These are phyloP conservation scores for Drosophila nr. fundita DNA, from an alignment of 2,888 invertebrate species.

Conservation along the genomic window DNA sequence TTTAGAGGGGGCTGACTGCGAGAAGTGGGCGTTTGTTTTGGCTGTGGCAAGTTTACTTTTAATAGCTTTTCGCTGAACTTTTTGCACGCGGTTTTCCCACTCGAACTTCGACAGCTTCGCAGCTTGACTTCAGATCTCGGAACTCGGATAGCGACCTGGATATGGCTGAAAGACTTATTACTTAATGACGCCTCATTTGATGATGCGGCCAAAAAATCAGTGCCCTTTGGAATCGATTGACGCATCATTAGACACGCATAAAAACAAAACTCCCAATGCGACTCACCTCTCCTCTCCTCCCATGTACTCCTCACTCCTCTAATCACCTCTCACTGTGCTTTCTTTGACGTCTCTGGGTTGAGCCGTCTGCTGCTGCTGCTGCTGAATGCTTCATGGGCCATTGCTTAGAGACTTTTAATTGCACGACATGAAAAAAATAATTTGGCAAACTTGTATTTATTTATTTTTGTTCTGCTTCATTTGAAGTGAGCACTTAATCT, in stretches of 20 bases:
- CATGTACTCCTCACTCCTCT: neutral
- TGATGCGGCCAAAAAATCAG: conserved; percentile 61
- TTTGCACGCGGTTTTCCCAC: conserved; percentile 21
- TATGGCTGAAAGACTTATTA: conserved; percentile 69
- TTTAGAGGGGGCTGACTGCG: conserved; percentile 1
- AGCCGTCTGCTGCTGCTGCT: conserved; percentile 18
- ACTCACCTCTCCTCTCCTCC: no score
- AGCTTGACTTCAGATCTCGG: neutral
- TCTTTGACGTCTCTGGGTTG: neutral
- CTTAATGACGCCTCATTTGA: conserved; percentile 76
- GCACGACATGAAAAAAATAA: conserved; percentile 39
- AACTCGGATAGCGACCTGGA: conserved; percentile 12
- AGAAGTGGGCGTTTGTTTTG: neutral
- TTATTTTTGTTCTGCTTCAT: neutral
- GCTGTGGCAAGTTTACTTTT: conserved; percentile 45
- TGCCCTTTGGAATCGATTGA: conserved; percentile 38
- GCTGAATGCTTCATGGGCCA: conserved; percentile 32
- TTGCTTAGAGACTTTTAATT: conserved; percentile 61
- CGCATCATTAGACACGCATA: conserved; percentile 71
- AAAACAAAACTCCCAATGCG: conserved; percentile 33
- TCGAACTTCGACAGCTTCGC: conserved; percentile 2
- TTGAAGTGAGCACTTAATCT: neutral
- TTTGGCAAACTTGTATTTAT: conserved; percentile 9
- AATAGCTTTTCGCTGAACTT: conserved; percentile 65
- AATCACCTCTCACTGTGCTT: neutral